These are phyloP conservation scores for Philopedon plagiatum DNA, from an alignment of 2,888 invertebrate species.

Conservation along the genomic window DNA sequence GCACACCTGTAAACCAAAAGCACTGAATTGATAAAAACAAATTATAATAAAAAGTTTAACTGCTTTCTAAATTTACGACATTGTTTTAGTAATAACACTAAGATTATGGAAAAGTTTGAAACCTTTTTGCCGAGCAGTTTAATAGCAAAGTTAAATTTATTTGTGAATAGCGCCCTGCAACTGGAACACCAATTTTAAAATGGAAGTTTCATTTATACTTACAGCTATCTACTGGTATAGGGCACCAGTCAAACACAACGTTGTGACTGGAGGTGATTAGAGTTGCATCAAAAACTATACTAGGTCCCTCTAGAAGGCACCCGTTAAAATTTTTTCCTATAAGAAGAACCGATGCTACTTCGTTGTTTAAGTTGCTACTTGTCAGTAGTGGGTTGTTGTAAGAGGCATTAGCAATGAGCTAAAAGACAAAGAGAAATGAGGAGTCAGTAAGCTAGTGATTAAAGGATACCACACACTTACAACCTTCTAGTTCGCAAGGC, in stretches of 20 bases:
- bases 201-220: conserved; percentile 61
- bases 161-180: not conserved
- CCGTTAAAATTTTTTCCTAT: conserved; percentile 88
- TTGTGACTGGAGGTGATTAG: conserved; percentile 75
- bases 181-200: not conserved
- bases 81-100: too few relatives aligned
- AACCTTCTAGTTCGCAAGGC: not conserved
- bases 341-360: conserved; percentile 78
- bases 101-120: not conserved
- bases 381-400: conserved; percentile 83
- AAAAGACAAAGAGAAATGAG: conserved; percentile 42
- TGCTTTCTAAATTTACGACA: too few relatives aligned
- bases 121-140: not conserved
- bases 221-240: conserved; percentile 82
- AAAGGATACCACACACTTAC: too few relatives aligned
- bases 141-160: too few relatives aligned
- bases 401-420: conserved; percentile 85
- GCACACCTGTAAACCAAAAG: conserved; percentile 69
- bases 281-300: conserved; percentile 81
- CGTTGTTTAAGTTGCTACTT: conserved; percentile 80
- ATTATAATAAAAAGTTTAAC: too few relatives aligned
- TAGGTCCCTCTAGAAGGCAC: conserved; percentile 90
- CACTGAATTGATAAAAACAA: too few relatives aligned
- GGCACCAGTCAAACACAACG: conserved; percentile 83
- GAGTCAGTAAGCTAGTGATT: too few relatives aligned